Percentiles rank a stretch among this genome's conserved stretches.
Conservation (phyloP, 1,140 invertebrate genomes). For the Episyrphus balteatus region DNA sequence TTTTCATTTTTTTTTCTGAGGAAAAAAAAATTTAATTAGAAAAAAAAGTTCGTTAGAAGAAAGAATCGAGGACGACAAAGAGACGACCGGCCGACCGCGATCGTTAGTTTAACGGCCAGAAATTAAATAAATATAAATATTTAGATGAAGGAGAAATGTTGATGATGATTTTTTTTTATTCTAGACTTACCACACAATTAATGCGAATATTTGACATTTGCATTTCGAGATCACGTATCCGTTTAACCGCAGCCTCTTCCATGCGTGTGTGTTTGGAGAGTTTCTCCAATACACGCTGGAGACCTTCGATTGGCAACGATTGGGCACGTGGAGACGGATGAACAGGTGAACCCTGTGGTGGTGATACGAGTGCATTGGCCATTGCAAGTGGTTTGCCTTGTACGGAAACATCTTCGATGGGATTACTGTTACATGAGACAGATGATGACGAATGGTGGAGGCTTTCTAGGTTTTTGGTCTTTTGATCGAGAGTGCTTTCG, state of each 20-base stretch:
- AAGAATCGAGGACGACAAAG: no score
- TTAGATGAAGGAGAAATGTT: no score
- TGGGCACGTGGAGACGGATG: constrained; percentile 15
- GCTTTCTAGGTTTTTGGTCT: constrained; percentile 56
- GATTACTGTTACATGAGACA: constrained; percentile 49
- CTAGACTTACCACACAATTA: constrained; percentile 49
- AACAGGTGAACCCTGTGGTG: constrained; percentile 14
- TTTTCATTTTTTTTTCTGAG: no score
- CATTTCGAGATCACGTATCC: constrained; percentile 63
- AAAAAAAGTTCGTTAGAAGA: no score
- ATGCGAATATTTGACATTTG: constrained; percentile 41
- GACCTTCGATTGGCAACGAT: constrained; percentile 42
- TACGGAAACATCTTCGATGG: constrained; percentile 67
- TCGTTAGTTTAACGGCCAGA: no score
- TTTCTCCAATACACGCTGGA: constrained; percentile 53
- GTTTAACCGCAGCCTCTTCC: constrained; percentile 61
- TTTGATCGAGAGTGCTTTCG: constrained; percentile 48
- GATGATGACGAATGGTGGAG: constrained; percentile 49
- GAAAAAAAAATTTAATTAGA: no score
- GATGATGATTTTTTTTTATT: no score
- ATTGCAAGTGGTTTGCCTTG: constrained; percentile 25
- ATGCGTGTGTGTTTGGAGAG: constrained; percentile 52
- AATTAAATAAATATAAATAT: no score
- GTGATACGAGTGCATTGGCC: neutral
- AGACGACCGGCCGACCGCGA: no score